A percentile compares a stretch with the other conserved stretches of the same genome.
phyloP scores from a whole-genome alignment of 2,888 invertebrate genomes.

The Eucera pruinosa region DNA sequence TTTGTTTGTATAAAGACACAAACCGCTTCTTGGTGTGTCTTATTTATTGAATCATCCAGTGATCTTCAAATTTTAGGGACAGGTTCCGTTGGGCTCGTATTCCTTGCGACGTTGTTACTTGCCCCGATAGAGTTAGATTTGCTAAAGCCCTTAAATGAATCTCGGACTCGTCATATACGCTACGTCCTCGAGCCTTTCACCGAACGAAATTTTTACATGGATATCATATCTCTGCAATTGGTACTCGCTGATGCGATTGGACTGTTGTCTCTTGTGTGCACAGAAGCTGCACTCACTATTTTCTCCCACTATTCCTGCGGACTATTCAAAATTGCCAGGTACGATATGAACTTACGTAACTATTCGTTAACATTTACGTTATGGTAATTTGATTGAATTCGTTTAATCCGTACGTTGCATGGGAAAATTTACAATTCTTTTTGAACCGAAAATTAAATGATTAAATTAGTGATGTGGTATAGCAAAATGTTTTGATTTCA shows the following conservation, averaged over 20 bases:
- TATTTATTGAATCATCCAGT: too few species aligned
- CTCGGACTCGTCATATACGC: not conserved
- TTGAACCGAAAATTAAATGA: too few species aligned
- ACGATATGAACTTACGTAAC: too few species aligned
- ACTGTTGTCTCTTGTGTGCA: not conserved
- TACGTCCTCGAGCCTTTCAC: not conserved
- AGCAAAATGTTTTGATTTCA: too few species aligned
- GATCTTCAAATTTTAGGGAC: not conserved
- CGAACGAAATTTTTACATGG: not conserved
- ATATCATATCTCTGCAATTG: not conserved
- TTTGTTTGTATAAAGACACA: too few species aligned
- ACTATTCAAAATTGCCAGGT: constrained; percentile 9
- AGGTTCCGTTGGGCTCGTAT: not conserved
- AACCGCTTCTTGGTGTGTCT: too few species aligned
- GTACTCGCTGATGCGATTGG: not conserved
- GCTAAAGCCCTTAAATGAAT: not conserved
- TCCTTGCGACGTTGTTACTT: not conserved
- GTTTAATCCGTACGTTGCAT: too few species aligned
- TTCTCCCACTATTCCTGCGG: not conserved
- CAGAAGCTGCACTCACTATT: not conserved
- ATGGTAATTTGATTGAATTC: not conserved
- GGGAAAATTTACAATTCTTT: too few species aligned
- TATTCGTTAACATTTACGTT: not conserved
- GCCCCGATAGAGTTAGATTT: not conserved
- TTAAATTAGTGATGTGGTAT: too few species aligned